A percentile compares a stretch with the other conserved stretches of the same genome.
These are phyloP conservation scores for Phalacrocorax aristotelis DNA, from an alignment of 2,113 vertebrate genomes.

Conservation along the genomic window DNA sequence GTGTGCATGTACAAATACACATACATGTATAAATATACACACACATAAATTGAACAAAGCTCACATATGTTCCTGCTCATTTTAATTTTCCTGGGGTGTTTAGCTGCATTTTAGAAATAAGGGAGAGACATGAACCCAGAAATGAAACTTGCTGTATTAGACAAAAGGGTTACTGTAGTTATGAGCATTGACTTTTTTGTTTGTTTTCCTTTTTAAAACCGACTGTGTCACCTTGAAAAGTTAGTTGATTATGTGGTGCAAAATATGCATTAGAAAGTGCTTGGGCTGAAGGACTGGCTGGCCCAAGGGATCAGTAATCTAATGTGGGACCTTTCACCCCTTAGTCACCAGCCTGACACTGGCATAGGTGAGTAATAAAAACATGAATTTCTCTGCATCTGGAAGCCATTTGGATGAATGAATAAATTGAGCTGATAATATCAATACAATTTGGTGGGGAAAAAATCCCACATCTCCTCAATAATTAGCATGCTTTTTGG, in stretches of 20 bases:
- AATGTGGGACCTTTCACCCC: not conserved
- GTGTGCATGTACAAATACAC: not conserved
- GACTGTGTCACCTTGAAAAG: conserved; percentile 11
- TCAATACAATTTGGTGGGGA: not conserved
- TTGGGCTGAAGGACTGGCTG: not conserved
- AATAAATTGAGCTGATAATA: conserved; percentile 19
- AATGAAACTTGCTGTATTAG: not conserved
- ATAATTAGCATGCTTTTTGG: conserved; percentile 7
- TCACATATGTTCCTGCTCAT: not conserved
- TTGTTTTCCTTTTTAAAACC: not conserved
- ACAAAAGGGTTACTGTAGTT: not conserved
- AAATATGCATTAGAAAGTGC: not conserved
- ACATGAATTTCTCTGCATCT: not conserved
- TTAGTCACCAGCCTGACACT: not conserved
- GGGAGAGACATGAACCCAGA: not conserved
- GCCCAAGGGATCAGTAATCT: conserved; percentile 1
- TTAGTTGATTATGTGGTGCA: not conserved
- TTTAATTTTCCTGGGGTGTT: not conserved
- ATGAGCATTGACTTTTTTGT: not conserved
- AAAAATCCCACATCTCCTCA: not conserved
- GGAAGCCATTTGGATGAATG: not conserved
- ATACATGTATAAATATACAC: no score
- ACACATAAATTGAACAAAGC: not conserved
- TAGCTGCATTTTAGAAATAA: not conserved
- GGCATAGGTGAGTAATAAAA: conserved; percentile 9